A percentile compares a stretch with the other conserved stretches of the same genome.
These are phyloP conservation scores for Cryptotermes secundus DNA, from an alignment of 1,140 invertebrate species.

Conservation along the genomic window DNA sequence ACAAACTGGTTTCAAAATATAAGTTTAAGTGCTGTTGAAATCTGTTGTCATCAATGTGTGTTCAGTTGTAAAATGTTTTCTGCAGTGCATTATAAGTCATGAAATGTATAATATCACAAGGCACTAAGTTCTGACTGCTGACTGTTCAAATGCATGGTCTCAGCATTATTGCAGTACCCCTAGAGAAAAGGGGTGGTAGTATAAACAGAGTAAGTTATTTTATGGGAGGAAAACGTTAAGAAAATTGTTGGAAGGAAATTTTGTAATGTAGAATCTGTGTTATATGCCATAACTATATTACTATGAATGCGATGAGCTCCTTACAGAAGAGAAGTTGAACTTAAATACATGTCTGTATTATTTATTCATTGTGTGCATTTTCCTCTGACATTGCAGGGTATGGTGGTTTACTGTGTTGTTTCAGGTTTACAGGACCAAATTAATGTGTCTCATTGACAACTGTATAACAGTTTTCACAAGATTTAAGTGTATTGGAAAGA, in stretches of 20 bases:
- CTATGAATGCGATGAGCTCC: neutral
- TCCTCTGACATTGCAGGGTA: neutral
- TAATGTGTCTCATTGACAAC: no score
- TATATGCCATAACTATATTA: neutral
- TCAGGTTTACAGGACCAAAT: neutral
- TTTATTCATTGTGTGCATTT: neutral
- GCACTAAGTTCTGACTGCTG: neutral
- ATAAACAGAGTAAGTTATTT: neutral
- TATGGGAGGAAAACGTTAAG: neutral
- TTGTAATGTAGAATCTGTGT: neutral
- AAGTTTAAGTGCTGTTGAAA: no score
- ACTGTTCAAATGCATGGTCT: neutral
- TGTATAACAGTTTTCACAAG: no score
- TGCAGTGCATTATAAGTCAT: neutral
- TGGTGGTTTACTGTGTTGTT: neutral
- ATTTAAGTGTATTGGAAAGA: no score
- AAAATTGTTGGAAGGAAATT: no score
- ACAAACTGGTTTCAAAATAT: no score
- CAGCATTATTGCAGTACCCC: neutral
- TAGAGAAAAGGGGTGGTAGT: neutral
- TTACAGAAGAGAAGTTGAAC: neutral
- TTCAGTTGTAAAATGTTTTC: neutral
- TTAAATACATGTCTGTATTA: neutral
- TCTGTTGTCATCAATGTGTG: neutral
- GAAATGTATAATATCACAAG: neutral